Base-by-base conservation (phyloP, 2,888 invertebrate species). In the Siphonodentalium dalli region DNA sequence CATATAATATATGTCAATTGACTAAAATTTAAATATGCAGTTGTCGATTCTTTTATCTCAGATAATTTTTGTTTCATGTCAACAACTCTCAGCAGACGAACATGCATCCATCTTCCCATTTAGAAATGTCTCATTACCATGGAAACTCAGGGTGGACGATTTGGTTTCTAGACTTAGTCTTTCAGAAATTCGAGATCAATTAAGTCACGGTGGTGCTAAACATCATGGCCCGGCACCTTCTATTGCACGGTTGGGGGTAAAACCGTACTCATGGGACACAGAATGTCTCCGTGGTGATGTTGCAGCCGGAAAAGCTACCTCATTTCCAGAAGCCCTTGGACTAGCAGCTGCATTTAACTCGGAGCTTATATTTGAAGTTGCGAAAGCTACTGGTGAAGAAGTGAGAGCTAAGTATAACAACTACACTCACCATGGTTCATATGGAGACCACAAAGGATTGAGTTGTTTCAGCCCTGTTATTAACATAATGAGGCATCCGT, bases 241-340 rank as follows among this genome's bases (percentile, higher is more conserved):
- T 9, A 74, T 78, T 38, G 51, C 63, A 0, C 63, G 76, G 15
- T 68, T 78, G 24, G 71, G 71, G 15, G 69, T 78, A 21, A 53
- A 56, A 24, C 71, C 72, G 0, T 74, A 73, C 46, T 62, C 65
- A 8, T 78, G 75, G 77, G 68, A 71, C 41, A 70, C 74, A 2
- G 77, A 78, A 51, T 78, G 77, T 59, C 60, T 77, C 8, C 56
- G 74, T 13, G 78, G 78, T 2, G 75, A 74, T 43, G 72, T 70
- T 6, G 21, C 47, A 5, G 69, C 74, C 0, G 76, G 75, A 6
- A 62, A 67, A 43, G 75, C 78, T 15, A 78, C 78, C 6, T 63
- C 73, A 2, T 78, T 78, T 47, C 77, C 77, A n/a, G 72, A 77
- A 54, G 72, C 78, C 6, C 49, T 78, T 24, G 77, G 77, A 18